phyloP scores from a whole-genome alignment of 2,113 vertebrate species.

The Otocyon megalotis region DNA sequence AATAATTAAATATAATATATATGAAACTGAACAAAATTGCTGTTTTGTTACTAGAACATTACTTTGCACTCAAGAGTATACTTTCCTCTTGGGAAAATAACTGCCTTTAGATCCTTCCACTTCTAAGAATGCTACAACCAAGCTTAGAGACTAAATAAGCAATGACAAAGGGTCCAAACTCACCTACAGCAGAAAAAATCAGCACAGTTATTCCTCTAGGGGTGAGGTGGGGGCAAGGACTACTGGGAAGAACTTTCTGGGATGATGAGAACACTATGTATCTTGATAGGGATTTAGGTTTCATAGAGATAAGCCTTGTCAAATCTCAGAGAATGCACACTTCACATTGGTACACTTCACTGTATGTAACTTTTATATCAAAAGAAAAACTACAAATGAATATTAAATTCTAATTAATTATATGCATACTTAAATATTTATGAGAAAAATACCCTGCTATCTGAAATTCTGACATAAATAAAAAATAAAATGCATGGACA shows the following conservation, averaged over 20 bases:
- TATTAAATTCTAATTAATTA: slow-evolving; percentile 21
- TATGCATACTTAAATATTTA: slow-evolving; percentile 13
- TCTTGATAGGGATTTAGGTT: neutral
- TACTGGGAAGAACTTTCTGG: neutral
- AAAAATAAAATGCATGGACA: neutral
- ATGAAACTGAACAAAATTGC: neutral
- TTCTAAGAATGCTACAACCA: neutral
- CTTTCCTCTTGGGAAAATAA: neutral
- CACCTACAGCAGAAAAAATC: neutral
- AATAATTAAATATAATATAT: neutral
- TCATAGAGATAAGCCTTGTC: neutral
- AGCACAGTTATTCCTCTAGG: neutral
- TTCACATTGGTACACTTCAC: neutral
- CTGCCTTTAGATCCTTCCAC: neutral
- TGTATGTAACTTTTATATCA: neutral
- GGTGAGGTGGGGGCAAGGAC: neutral
- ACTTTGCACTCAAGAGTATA: neutral
- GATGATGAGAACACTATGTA: neutral
- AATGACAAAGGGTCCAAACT: neutral
- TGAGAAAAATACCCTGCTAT: neutral
- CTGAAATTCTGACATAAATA: neutral
- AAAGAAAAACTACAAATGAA: slow-evolving; percentile 13
- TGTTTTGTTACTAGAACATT: neutral
- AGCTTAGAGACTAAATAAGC: neutral
- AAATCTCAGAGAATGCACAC: slow-evolving; percentile 13